Conservation (phyloP, 1,140 invertebrate genomes). For the Anthonomus grandis region DNA sequence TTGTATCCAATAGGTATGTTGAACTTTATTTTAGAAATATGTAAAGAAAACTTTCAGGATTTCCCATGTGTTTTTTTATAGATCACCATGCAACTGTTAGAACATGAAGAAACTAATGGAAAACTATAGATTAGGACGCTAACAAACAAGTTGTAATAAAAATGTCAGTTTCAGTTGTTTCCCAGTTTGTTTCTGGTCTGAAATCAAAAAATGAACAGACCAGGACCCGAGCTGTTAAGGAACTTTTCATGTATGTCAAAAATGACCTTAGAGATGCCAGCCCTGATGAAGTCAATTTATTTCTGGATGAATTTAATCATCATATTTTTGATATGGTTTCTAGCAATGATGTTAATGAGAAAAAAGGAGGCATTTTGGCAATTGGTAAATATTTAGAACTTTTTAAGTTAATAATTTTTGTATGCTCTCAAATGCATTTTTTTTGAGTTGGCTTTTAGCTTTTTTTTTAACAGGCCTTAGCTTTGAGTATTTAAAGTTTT, state of each 20-base stretch:
- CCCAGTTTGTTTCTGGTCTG: conserved; percentile 79
- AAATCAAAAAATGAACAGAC: conserved; percentile 86
- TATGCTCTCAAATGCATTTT: no score
- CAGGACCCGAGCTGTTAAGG: conserved; percentile 78
- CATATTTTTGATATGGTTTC: conserved; percentile 96
- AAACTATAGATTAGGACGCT: neutral
- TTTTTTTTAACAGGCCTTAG: no score
- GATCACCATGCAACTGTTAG: no score
- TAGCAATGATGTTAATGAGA: conserved; percentile 87
- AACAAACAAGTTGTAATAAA: conserved; percentile 27
- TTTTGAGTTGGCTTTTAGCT: no score
- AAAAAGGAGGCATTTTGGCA: conserved; percentile 91
- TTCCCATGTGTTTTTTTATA: no score
- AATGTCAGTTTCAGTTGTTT: conserved; percentile 64
- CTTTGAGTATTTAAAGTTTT: no score
- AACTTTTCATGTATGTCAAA: conserved; percentile 86
- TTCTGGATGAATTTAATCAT: conserved; percentile 94
- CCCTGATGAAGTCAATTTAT: conserved; percentile 83
- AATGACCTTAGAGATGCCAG: conserved; percentile 89
- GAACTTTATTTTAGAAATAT: no score
- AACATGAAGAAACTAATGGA: no score
- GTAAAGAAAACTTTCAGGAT: no score
- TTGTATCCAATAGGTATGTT: no score
- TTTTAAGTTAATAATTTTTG: conserved; percentile 21
- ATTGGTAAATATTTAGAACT: conserved; percentile 75